Percentiles rank a stretch among this genome's conserved stretches.
Conservation (phyloP, 37 sponge, comb jelly and placozoan genomes). For the Agelas oroides region DNA sequence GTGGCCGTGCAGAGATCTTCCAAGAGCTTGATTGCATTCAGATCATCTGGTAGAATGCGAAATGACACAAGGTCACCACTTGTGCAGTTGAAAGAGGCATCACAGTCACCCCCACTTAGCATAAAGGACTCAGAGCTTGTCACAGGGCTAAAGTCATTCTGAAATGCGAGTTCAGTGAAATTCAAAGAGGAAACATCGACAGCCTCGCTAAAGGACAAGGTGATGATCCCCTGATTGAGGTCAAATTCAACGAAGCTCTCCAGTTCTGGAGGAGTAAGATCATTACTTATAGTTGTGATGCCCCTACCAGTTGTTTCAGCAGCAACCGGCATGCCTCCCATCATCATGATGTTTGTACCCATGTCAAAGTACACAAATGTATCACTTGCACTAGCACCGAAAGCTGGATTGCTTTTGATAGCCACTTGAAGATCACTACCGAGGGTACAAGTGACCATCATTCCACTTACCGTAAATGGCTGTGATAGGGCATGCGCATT, state of each 20-base stretch:
- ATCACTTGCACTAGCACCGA: conserved; percentile 41
- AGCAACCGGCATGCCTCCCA: neutral
- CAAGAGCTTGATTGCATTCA: conserved; percentile 71
- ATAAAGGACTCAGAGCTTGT: conserved; percentile 9
- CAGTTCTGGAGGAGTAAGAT: conserved; percentile 43
- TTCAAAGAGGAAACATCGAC: conserved; percentile 70
- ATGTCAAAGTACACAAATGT: conserved; percentile 25
- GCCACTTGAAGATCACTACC: conserved; percentile 18
- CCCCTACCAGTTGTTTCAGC: neutral
- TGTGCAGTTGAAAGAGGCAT: conserved; percentile 30
- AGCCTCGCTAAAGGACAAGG: conserved; percentile 79
- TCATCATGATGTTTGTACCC: conserved; percentile 42
- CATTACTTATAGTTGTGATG: neutral
- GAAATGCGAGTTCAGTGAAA: conserved; percentile 67
- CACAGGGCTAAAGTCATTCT: conserved; percentile 38
- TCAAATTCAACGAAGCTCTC: conserved; percentile 74
- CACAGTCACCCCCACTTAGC: conserved; percentile 55
- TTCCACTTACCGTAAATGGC: neutral
- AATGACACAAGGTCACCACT: conserved; percentile 49
- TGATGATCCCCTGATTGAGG: conserved; percentile 62
- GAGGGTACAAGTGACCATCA: conserved; percentile 19
- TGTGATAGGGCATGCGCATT: neutral
- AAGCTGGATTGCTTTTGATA: conserved; percentile 43
- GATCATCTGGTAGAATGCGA: conserved; percentile 51
- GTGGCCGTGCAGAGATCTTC: conserved; percentile 63